A percentile compares a stretch with the other conserved stretches of the same genome.
phyloP scores from a whole-genome alignment of 2,797 vertebrate genomes.

The Staurois parvus region DNA sequence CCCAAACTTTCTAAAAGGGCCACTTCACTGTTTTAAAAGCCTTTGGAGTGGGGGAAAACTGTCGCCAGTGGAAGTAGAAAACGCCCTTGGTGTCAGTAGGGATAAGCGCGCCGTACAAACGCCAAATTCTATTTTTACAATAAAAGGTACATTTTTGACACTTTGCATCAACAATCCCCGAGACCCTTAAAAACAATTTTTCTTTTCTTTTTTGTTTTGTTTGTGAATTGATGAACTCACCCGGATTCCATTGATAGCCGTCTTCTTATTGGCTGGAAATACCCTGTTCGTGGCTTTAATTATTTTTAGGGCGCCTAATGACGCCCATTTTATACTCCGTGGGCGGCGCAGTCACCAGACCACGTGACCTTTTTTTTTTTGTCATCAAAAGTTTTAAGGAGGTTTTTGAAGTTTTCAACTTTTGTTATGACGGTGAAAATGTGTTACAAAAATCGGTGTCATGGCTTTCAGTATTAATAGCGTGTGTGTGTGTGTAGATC shows the following conservation, averaged over 20 bases:
- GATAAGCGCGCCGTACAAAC: too few relatives aligned
- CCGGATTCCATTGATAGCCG: conserved; percentile 13
- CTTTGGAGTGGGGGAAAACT: too few relatives aligned
- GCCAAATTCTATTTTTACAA: too few relatives aligned
- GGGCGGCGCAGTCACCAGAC: conserved; percentile 32
- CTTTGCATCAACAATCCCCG: not conserved
- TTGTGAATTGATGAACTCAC: conserved; percentile 11
- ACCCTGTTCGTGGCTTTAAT: conserved; percentile 8
- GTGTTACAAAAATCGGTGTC: not conserved
- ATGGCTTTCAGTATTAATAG: not conserved
- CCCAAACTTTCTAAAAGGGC: too few relatives aligned
- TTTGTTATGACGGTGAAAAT: not conserved
- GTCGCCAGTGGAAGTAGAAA: too few relatives aligned
- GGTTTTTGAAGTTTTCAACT: conserved; percentile 63
- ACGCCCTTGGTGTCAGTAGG: too few relatives aligned
- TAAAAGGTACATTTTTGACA: too few relatives aligned
- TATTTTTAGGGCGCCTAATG: conserved; percentile 27
- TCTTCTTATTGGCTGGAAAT: conserved; percentile 36
- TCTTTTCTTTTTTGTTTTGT: not conserved
- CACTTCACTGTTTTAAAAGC: too few relatives aligned
- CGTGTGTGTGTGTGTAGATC: not conserved
- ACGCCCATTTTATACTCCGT: conserved; percentile 23
- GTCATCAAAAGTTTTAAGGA: conserved; percentile 68
- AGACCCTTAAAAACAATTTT: not conserved
- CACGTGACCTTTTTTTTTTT: conserved; percentile 46